Evolutionary conservation across 2,888 invertebrate species (phyloP).

Genomic region (Leptopilina syphax): DNA sequence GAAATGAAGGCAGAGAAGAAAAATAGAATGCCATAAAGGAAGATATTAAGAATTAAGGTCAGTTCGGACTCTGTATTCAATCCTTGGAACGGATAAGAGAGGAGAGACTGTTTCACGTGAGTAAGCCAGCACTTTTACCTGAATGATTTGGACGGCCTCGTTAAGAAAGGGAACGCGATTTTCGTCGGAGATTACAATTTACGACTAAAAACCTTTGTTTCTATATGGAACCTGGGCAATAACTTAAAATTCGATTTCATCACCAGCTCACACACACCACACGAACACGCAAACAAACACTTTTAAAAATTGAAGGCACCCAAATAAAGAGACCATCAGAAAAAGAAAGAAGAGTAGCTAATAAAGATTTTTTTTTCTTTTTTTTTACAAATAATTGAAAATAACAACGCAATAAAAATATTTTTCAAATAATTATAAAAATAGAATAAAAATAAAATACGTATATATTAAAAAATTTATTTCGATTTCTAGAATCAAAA

Average conservation of each 20-base stretch:
- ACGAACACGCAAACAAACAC: too few species aligned
- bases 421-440: too few species aligned
- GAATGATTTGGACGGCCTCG: slow-evolving; percentile 33
- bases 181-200: slow-evolving; percentile 21
- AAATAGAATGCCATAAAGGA: slow-evolving; percentile 36
- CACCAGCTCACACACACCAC: background rate
- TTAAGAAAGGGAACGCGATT: slow-evolving; percentile 29
- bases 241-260: slow-evolving; percentile 33
- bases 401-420: too few species aligned
- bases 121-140: slow-evolving; percentile 41
- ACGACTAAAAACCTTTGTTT: slow-evolving; percentile 38
- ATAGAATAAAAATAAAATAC: too few species aligned
- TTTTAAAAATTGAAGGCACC: background rate
- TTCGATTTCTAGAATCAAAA: too few species aligned
- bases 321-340: background rate
- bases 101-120: slow-evolving; percentile 31
- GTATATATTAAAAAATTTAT: too few species aligned
- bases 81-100: slow-evolving; percentile 34
- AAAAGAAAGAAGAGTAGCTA: too few species aligned
- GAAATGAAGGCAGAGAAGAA: background rate
- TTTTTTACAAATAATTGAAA: too few species aligned
- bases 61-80: slow-evolving; percentile 31
- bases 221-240: slow-evolving; percentile 25
- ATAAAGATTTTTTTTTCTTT: too few species aligned
- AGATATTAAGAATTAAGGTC: slow-evolving; percentile 41